These are phyloP conservation scores for Synanthedon formicaeformis DNA, from an alignment of 2,888 invertebrate species.

Conservation along the genomic window DNA sequence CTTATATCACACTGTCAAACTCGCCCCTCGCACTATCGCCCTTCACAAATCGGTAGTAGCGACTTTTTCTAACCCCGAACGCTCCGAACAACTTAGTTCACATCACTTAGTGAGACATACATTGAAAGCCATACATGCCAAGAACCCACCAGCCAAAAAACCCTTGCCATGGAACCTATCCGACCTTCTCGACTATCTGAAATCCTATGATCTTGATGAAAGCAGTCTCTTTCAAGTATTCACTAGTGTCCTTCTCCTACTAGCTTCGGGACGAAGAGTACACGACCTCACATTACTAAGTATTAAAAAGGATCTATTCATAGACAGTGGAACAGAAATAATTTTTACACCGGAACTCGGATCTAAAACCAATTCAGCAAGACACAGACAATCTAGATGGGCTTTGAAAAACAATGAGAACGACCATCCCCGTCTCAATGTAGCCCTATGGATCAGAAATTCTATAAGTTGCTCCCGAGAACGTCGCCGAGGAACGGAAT, in stretches of 20 bases:
- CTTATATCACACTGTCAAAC: slow-evolving; percentile 4
- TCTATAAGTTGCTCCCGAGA: not conserved
- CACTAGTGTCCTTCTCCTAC: slow-evolving; percentile 6
- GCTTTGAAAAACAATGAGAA: not conserved
- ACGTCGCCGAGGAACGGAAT: not conserved
- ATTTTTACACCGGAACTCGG: slow-evolving; percentile 15
- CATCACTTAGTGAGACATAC: slow-evolving; percentile 10
- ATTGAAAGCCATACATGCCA: slow-evolving; percentile 7
- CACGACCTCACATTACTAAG: slow-evolving; percentile 14
- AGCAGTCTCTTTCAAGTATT: slow-evolving; percentile 2
- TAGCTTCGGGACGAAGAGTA: slow-evolving; percentile 12
- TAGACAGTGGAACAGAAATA: slow-evolving; percentile 7
- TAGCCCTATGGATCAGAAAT: slow-evolving; percentile 1
- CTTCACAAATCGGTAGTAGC: slow-evolving; percentile 16
- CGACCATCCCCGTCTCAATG: not conserved
- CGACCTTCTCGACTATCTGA: not conserved
- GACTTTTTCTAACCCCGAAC: slow-evolving; percentile 10
- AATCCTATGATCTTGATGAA: not conserved
- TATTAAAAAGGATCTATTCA: slow-evolving; percentile 6
- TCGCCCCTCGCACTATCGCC: slow-evolving; percentile 11
- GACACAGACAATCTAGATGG: slow-evolving; percentile 6
- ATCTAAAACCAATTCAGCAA: slow-evolving; percentile 13
- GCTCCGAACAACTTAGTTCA: slow-evolving; percentile 1
- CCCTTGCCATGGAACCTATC: not conserved
- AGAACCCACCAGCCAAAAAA: not conserved